Evolutionary conservation across 2,113 vertebrate species (phyloP).

Genomic region (Pionites leucogaster): DNA sequence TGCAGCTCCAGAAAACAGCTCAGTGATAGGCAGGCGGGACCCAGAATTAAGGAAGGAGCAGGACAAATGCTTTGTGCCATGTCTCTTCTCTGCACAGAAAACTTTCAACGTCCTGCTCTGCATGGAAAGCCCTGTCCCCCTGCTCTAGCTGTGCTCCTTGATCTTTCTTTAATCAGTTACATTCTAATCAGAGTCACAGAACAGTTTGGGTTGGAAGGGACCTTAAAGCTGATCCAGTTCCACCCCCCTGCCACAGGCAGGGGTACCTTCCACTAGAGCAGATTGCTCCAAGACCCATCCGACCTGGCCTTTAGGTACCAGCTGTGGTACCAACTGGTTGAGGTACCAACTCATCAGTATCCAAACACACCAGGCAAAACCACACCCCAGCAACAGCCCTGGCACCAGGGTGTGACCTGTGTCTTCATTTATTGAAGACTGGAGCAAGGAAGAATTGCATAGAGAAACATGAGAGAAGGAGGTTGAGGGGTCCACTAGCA

Average conservation of each 20-base stretch:
- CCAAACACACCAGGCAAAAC: neutral
- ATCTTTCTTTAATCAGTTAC: neutral
- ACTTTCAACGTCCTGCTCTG: fast-evolving
- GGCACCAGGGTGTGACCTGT: neutral
- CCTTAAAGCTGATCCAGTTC: neutral
- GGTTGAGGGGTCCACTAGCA: neutral
- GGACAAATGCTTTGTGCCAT: neutral
- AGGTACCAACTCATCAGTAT: neutral
- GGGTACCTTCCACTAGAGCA: neutral
- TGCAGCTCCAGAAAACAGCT: neutral
- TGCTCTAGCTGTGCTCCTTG: too few species aligned
- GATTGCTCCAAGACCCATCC: neutral
- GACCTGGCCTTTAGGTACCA: neutral
- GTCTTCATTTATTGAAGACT: neutral
- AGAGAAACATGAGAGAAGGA: neutral
- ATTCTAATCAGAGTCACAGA: neutral
- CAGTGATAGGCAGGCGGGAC: neutral
- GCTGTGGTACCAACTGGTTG: neutral
- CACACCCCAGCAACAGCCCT: neutral
- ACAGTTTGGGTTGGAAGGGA: neutral
- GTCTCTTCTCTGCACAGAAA: neutral
- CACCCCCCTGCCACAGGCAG: neutral
- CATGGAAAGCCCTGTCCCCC: neutral
- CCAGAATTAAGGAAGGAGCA: neutral
- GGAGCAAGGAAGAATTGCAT: neutral